Evolutionary conservation across 2,888 invertebrate genomes (phyloP), one percentile per base, ranked within the genome.

Genomic region (Leuctra nigra): DNA sequence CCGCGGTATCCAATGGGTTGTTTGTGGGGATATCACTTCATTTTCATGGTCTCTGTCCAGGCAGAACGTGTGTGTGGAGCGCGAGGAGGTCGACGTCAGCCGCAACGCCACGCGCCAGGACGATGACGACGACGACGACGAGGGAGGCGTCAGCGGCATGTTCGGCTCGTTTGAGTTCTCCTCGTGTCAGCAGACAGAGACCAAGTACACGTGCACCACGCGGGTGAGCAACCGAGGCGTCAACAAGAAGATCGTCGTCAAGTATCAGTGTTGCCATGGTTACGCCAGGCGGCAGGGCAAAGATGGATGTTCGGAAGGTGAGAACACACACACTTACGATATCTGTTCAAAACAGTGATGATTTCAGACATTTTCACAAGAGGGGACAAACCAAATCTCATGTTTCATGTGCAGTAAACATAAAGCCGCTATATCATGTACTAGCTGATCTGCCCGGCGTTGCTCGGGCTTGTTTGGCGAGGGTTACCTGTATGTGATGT

Each of bases 241-340:
- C 35, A 77, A 78, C 62, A 82, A 80, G 69, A 83, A 81, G 1
- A 71, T 80, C 61, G 78, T 77, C 13, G 77, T 82, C 50, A 78
- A 77, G 18, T 79, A 83, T 63, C 80, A 83, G 67, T 87, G 86
- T 68, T 87, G 86, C 68, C 78, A 79, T 66, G 86, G 86, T 36
- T 84, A 73, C 68, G 73, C 77, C 55, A 68, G 70, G 61, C 67
- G 66, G 38, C 57, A 69, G 38, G 69, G 69, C n/a, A 69, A 71
- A 55, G 68, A 70, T 53, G 75, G 75, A 33, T 80, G 80, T 62
- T 72, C 68, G 39, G 64, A 67, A 63, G 68, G 74, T 74, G 66
- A 63, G 44, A 29, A 29, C 29, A 29, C 11, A 29, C 7, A 29
- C 29, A 11, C n/a, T n/a, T n/a, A n/a, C n/a, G n/a, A n/a, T n/a